Conservation (phyloP, 2,113 vertebrate genomes). For the Percopsis transmontana region DNA sequence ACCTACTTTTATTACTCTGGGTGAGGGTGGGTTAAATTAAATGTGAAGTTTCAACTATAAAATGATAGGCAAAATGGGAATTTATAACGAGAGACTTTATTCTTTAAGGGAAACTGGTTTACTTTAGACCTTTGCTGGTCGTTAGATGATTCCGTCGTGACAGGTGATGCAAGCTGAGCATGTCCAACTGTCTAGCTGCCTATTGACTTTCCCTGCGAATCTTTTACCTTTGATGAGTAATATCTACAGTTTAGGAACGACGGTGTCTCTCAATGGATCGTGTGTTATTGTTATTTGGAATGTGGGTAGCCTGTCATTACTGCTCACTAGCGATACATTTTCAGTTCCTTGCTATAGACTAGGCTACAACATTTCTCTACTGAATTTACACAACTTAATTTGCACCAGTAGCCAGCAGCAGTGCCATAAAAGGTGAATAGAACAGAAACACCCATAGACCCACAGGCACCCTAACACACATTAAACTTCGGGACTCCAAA, state of each 20-base stretch:
- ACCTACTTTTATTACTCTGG: slow-evolving; percentile 73
- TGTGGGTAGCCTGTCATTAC: no score
- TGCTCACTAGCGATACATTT: no score
- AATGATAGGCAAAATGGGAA: background rate
- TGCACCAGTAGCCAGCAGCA: slow-evolving; percentile 2
- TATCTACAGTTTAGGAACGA: no score
- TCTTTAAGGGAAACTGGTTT: background rate
- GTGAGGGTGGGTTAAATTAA: slow-evolving; percentile 54
- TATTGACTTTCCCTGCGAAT: slow-evolving; percentile 47
- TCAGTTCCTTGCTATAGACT: no score
- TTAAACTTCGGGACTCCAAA: slow-evolving; percentile 28
- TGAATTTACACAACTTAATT: background rate
- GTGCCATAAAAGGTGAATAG: background rate
- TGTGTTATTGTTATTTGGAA: no score
- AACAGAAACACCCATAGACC: slow-evolving; percentile 21
- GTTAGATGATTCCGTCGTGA: slow-evolving; percentile 55
- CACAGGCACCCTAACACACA: slow-evolving; percentile 16
- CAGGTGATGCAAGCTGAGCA: slow-evolving; percentile 66
- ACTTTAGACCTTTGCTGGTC: slow-evolving; percentile 33
- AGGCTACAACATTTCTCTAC: no score
- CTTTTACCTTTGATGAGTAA: no score
- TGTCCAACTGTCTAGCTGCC: slow-evolving; percentile 39
- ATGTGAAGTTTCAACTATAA: slow-evolving; percentile 33
- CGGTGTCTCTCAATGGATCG: no score
- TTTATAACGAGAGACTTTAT: background rate